A percentile compares a stretch with the other conserved stretches of the same genome.
These are phyloP conservation scores for Spea hammondii DNA, from an alignment of 2,797 vertebrate species.

Conservation along the genomic window DNA sequence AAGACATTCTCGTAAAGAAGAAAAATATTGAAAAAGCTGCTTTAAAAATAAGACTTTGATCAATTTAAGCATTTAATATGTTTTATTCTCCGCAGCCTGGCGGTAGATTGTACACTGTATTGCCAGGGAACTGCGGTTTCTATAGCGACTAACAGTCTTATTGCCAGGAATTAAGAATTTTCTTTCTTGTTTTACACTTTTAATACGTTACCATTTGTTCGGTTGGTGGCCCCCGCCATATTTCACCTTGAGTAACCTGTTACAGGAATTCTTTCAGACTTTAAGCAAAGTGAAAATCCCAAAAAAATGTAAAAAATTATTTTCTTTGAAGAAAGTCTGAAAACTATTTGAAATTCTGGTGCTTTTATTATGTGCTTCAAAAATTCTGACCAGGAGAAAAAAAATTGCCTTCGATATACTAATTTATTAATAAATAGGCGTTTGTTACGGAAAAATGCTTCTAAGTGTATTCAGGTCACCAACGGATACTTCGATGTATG, in stretches of 20 bases:
- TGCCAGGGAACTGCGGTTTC: too few relatives aligned
- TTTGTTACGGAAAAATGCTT: constrained; percentile 69
- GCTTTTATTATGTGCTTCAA: constrained; percentile 12
- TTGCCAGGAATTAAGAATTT: too few relatives aligned
- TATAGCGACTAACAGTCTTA: too few relatives aligned
- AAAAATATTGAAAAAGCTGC: too few relatives aligned
- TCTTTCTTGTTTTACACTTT: too few relatives aligned
- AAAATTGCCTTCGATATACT: constrained; percentile 77
- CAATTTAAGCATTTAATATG: too few relatives aligned
- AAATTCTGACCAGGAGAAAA: constrained; percentile 53
- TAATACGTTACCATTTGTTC: too few relatives aligned
- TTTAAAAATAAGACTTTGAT: too few relatives aligned
- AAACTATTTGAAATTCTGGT: constrained; percentile 15
- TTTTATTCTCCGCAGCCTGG: too few relatives aligned
- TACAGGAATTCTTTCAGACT: background rate
- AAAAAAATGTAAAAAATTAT: background rate
- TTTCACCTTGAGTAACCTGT: background rate
- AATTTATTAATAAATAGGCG: constrained; percentile 83
- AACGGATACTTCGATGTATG: constrained; percentile 30
- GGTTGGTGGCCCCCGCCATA: too few relatives aligned
- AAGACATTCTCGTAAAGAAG: too few relatives aligned
- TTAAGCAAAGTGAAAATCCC: background rate
- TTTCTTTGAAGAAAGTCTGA: background rate
- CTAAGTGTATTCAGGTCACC: constrained; percentile 40
- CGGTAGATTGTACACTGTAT: too few relatives aligned